phyloP scores from a whole-genome alignment of 2,888 invertebrate genomes.

The Philopedon plagiatum region DNA sequence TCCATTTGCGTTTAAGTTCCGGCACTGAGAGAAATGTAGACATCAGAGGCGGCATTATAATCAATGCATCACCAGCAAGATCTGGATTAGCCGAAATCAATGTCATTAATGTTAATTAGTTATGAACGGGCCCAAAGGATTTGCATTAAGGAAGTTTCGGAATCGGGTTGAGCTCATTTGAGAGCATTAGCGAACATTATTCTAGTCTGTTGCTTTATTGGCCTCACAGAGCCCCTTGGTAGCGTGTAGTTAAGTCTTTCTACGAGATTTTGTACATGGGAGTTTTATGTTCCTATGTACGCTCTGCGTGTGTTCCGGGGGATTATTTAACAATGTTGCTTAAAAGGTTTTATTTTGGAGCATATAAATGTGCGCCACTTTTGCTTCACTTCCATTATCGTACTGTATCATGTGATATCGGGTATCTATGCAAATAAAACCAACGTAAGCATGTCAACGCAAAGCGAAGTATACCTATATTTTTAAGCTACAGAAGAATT shows the following conservation, averaged over 20 bases:
- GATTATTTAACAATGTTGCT: background rate
- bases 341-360: background rate
- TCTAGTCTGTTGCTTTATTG: constrained; percentile 38
- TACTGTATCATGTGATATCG: no score
- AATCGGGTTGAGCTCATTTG: constrained; percentile 30
- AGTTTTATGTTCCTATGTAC: no score
- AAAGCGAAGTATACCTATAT: no score
- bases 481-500: no score
- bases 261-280: background rate
- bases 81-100: constrained; percentile 39
- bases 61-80: constrained; percentile 11
- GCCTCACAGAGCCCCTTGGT: background rate
- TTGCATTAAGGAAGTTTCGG: constrained; percentile 32
- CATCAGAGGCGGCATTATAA: background rate
- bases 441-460: no score
- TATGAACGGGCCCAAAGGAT: constrained; percentile 38
- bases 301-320: background rate
- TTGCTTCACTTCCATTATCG: no score
- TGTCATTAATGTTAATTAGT: constrained; percentile 43
- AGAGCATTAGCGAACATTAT: constrained; percentile 39
- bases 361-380: no score
- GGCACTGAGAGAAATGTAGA: background rate
- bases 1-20: background rate
- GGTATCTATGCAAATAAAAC: no score
- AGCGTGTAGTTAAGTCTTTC: background rate